phyloP scores from a whole-genome alignment of 2,113 vertebrate genomes.

The Chionomys nivalis region DNA sequence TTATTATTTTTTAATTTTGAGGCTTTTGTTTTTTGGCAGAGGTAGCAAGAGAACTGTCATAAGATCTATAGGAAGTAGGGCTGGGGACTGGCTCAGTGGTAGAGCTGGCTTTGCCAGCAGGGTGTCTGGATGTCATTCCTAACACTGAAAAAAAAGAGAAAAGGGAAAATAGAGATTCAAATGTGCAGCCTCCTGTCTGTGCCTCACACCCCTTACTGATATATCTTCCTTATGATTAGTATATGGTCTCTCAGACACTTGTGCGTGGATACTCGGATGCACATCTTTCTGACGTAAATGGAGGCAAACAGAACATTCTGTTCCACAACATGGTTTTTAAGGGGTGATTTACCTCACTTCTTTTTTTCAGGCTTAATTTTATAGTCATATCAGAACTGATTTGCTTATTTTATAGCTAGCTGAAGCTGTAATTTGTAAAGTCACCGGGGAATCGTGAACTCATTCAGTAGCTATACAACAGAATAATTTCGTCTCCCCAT shows the following conservation, averaged over 20 bases:
- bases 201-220: neutral
- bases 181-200: neutral
- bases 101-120: neutral
- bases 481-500: slow-evolving; percentile 65
- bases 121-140: no score
- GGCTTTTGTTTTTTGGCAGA: neutral
- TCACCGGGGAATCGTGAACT: slow-evolving; percentile 53
- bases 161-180: neutral
- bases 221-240: neutral
- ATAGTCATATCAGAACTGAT: slow-evolving; percentile 69
- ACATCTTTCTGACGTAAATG: slow-evolving; percentile 44
- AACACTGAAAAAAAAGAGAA: neutral
- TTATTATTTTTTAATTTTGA: slow-evolving; percentile 23
- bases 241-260: neutral
- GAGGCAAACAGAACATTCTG: slow-evolving; percentile 39
- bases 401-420: slow-evolving; percentile 73
- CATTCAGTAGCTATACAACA: slow-evolving; percentile 50
- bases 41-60: neutral
- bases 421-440: slow-evolving; percentile 70
- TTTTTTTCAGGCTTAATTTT: slow-evolving; percentile 74
- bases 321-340: slow-evolving; percentile 67
- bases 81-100: neutral
- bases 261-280: neutral
- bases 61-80: neutral
- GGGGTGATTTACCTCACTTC: slow-evolving; percentile 56